A percentile compares a stretch with the other conserved stretches of the same genome.
phyloP scores from a whole-genome alignment of 2,797 vertebrate genomes.

The Tangara arthus region DNA sequence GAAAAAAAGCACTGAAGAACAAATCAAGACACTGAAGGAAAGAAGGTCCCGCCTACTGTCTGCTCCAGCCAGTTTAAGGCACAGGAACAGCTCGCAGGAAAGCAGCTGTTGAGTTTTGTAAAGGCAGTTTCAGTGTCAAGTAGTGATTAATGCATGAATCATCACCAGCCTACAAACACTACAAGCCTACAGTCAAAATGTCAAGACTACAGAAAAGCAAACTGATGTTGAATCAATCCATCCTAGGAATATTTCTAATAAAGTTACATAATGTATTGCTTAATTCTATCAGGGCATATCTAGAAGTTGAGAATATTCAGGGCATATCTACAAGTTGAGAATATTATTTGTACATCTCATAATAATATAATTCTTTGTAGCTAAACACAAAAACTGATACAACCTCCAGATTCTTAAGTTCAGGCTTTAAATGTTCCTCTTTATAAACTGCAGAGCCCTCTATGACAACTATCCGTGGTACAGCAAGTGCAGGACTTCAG shows the following conservation, averaged over 20 bases:
- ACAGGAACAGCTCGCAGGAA: background rate
- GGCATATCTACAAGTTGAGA: background rate
- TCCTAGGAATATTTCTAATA: background rate
- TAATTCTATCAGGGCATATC: background rate
- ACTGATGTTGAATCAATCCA: background rate
- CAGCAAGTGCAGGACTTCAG: background rate
- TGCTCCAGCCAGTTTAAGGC: background rate
- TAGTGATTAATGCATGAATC: conserved; percentile 37
- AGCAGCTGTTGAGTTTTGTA: conserved; percentile 3
- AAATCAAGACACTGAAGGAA: background rate
- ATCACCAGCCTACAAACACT: conserved; percentile 23
- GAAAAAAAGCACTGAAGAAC: background rate
- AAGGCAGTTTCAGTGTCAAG: background rate
- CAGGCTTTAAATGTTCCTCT: background rate
- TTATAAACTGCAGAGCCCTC: background rate
- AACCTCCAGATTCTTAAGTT: background rate
- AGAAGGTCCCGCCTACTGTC: background rate
- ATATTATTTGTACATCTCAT: background rate
- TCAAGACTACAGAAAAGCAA: conserved; percentile 36
- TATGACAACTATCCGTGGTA: background rate
- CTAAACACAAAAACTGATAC: background rate
- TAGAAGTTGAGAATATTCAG: background rate
- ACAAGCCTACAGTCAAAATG: conserved; percentile 20
- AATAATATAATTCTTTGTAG: background rate
- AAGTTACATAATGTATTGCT: background rate